phyloP scores from a whole-genome alignment of 2,113 vertebrate species.

The Heteronetta atricapilla region DNA sequence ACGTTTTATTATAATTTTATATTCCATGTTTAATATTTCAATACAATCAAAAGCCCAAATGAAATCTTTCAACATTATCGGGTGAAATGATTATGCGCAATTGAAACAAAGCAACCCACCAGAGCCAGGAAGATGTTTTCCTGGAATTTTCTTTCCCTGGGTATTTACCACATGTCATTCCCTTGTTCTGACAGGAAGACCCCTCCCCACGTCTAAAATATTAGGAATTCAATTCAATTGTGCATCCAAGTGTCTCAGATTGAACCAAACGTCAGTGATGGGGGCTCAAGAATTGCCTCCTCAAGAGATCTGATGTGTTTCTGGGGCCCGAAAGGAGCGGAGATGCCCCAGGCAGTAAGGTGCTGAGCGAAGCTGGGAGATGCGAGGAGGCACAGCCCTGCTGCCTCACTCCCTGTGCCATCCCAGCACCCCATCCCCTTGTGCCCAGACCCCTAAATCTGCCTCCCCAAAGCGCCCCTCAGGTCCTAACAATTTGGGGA shows the following conservation, averaged over 20 bases:
- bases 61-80: not conserved
- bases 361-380: rapidly evolving
- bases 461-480: not conserved
- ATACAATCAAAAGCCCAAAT: constrained; percentile 45
- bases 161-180: not conserved
- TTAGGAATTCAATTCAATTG: not conserved
- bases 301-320: rapidly evolving
- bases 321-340: not conserved
- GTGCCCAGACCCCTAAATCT: not conserved
- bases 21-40: constrained; percentile 44
- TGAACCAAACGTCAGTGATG: not conserved
- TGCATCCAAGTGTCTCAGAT: not conserved
- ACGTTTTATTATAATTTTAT: constrained; percentile 50
- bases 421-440: rapidly evolving
- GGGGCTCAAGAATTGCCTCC: not conserved
- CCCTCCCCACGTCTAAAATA: not conserved
- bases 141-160: not conserved
- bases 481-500: rapidly evolving
- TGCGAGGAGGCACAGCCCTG: rapidly evolving
- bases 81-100: not conserved
- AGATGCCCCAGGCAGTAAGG: not conserved
- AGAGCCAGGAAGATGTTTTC: not conserved
- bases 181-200: not conserved
- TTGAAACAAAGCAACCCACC: not conserved
- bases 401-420: not conserved